Conservation (phyloP, 1,140 invertebrate species). For the Gonioctena quinquepunctata region DNA sequence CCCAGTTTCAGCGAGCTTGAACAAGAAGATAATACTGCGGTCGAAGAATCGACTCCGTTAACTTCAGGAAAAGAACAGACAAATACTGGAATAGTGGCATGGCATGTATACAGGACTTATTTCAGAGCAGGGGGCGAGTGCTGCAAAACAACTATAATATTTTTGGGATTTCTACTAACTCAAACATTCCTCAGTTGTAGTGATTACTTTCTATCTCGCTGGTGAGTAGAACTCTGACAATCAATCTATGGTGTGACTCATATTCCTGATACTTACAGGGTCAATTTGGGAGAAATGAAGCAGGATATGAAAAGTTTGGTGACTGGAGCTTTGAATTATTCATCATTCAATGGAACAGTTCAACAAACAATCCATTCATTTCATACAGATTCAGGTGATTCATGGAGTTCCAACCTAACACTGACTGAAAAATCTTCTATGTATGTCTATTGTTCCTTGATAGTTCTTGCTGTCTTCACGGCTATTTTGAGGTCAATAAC, state of each 20-base stretch:
- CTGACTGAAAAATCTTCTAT: neutral
- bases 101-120: constrained; percentile 66
- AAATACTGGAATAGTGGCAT: constrained; percentile 62
- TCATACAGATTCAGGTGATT: no score
- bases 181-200: constrained; percentile 27
- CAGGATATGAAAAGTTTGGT: no score
- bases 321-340: no score
- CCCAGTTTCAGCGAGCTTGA: neutral
- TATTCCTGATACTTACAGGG: no score
- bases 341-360: no score
- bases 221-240: no score
- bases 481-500: constrained; percentile 66
- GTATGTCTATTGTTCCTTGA: constrained; percentile 60
- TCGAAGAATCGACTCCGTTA: constrained; percentile 1
- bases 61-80: constrained; percentile 37
- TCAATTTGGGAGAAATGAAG: neutral
- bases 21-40: neutral
- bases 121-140: constrained; percentile 64
- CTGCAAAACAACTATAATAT: constrained; percentile 24
- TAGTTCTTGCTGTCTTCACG: constrained; percentile 61
- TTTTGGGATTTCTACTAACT: constrained; percentile 15
- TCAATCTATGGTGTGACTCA: no score
- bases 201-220: no score
- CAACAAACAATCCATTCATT: no score
- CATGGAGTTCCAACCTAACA: no score